Conservation (phyloP, 2,888 invertebrate genomes). For the Synanthedon tipuliformis region DNA sequence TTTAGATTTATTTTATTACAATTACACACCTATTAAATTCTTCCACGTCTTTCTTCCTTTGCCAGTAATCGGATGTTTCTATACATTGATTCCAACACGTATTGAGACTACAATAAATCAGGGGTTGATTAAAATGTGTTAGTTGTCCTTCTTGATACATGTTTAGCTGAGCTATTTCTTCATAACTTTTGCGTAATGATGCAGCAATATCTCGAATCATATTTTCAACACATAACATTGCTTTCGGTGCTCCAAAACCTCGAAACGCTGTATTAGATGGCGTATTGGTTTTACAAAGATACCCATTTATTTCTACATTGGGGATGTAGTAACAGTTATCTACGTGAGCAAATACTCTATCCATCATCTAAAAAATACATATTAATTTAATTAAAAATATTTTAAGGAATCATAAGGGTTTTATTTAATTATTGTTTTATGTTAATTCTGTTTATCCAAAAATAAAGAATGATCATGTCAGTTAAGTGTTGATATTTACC, state of each 20-base stretch:
- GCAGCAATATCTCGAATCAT: slow-evolving; percentile 82
- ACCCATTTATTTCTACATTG: slow-evolving; percentile 75
- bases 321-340: slow-evolving; percentile 87
- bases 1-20: background rate
- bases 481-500: slow-evolving; percentile 40
- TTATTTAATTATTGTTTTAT: background rate
- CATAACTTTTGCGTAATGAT: slow-evolving; percentile 72
- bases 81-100: slow-evolving; percentile 85
- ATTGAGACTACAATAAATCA: slow-evolving; percentile 78
- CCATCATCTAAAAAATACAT: slow-evolving; percentile 73
- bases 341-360: slow-evolving; percentile 81
- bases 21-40: slow-evolving; percentile 75
- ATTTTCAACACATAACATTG: slow-evolving; percentile 85
- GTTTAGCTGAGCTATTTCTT: slow-evolving; percentile 77
- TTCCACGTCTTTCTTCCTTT: slow-evolving; percentile 69
- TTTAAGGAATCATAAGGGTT: background rate
- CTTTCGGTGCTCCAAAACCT: slow-evolving; percentile 92
- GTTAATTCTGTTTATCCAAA: background rate
- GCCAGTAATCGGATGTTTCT: slow-evolving; percentile 71
- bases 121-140: slow-evolving; percentile 81
- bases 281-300: slow-evolving; percentile 87
- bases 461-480: background rate
- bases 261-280: slow-evolving; percentile 94
- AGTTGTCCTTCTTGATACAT: slow-evolving; percentile 82
- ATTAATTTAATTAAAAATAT: background rate